Base-by-base conservation (phyloP, 2,888 invertebrate genomes). In the Archaeoteleia sp. region DNA sequence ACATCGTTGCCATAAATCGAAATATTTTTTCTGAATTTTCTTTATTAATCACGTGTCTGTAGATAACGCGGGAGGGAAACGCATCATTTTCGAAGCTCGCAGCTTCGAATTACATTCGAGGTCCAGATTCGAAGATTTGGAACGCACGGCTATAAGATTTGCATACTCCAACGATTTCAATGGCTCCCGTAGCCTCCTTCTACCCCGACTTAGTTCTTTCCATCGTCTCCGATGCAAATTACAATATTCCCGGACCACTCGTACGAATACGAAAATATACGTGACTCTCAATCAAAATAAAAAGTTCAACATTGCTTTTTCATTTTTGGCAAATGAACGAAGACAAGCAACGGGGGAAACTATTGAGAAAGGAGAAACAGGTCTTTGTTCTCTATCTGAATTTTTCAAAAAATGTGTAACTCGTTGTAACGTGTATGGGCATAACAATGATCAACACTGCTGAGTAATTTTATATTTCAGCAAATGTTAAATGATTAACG, bases 171-270 rank as follows among this genome's bases (percentile, higher is more conserved):
- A 63, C 79, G 77, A 82, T 82, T 82, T 71, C 77, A 74, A 76
- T 79, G 76, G 73, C 71, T 76, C 70, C 55, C 67, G 62, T 69
- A 45, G 35, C 37, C 60, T 58, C 46, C 61, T 54, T 37, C 67
- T 63, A 70, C 62, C 73, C 70, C 73, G 78, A 79, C 79, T 81
- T 78, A 76, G 76, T 79, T 82, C 81, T 80, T 79, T 80, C 75
- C 74, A 71, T 77, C 81, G 80, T 81, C 78, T 80, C 70, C 76
- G 63, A 83, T 83, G 83, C 81, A 84, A 83, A 84, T 84, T 84
- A 80, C 83, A 84, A 84, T 84, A 84, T 84, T 84, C 81, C 82
- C 78, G 77, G 71, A 76, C 74, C 74, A 73, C 76, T 81, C 77
- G 75, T 76, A 79, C 77, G 79, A 77, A 81, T 81, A 78, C 74